Conservation (phyloP, 1,140 invertebrate genomes). For the Drosophila sturtevanti region DNA sequence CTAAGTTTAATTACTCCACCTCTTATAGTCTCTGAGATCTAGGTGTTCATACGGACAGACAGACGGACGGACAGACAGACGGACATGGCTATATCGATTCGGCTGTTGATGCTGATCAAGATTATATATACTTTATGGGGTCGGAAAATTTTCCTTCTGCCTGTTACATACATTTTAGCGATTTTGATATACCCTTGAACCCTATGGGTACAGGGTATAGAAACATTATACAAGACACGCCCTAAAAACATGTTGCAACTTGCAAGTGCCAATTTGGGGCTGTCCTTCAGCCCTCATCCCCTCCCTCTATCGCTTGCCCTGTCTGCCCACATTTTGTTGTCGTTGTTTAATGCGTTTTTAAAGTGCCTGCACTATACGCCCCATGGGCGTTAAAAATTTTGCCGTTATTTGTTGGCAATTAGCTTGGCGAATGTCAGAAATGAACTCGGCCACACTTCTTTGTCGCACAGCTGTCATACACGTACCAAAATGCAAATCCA, state of each 20-base stretch:
- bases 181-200: no score
- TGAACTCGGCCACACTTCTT: conserved; percentile 34
- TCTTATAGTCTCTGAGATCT: no score
- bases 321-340: conserved; percentile 41
- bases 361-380: conserved; percentile 54
- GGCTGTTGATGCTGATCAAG: no score
- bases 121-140: no score
- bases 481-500: conserved; percentile 50
- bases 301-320: background rate
- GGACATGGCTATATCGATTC: no score
- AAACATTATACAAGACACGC: conserved; percentile 43
- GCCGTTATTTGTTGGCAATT: conserved; percentile 52
- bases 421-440: conserved; percentile 55
- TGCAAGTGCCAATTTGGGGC: conserved; percentile 73
- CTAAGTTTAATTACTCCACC: no score
- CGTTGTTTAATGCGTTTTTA: conserved; percentile 62
- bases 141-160: no score
- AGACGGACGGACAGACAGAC: no score
- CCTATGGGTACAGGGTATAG: no score
- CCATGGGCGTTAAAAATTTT: conserved; percentile 47
- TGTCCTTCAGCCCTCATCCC: background rate
- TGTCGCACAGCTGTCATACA: conserved; percentile 57
- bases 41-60: no score
- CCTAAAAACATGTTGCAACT: conserved; percentile 66
- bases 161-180: no score